These are phyloP conservation scores for Bucorvus abyssinicus DNA, from an alignment of 2,797 vertebrate species.

Conservation along the genomic window DNA sequence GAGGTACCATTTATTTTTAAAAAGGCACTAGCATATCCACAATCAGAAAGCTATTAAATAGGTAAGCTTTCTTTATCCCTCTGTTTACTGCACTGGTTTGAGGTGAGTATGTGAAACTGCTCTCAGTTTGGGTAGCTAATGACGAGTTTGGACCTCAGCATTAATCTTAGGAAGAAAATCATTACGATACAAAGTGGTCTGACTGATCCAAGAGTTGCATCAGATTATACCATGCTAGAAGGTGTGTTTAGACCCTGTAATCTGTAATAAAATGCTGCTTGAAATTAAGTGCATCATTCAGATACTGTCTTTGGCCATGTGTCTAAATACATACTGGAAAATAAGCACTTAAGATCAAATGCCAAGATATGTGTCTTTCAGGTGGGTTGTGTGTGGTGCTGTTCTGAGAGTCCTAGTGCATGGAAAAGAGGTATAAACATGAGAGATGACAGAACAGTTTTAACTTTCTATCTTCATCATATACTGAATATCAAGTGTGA, in stretches of 20 bases:
- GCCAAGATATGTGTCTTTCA: neutral
- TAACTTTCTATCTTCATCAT: neutral
- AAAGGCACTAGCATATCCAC: neutral
- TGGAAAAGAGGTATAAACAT: neutral
- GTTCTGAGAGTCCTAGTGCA: neutral
- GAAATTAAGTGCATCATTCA: neutral
- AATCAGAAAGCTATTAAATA: neutral
- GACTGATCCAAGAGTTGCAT: neutral
- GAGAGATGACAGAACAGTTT: neutral
- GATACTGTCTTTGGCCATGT: neutral
- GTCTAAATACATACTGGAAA: neutral
- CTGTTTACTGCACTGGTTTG: neutral
- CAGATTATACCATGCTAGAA: neutral
- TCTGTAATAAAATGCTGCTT: neutral
- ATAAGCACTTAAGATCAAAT: neutral
- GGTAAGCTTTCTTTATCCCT: neutral
- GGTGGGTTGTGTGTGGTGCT: neutral
- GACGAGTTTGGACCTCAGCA: neutral
- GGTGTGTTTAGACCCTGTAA: neutral
- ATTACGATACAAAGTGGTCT: neutral
- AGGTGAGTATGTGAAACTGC: neutral
- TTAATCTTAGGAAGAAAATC: neutral
- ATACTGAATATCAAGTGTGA: neutral
- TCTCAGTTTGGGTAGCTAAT: neutral
- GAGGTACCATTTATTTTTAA: neutral